Evolutionary conservation across 1,140 invertebrate species (phyloP), one percentile per base, ranked within the genome.

Genomic region (Cyclina sinensis): DNA sequence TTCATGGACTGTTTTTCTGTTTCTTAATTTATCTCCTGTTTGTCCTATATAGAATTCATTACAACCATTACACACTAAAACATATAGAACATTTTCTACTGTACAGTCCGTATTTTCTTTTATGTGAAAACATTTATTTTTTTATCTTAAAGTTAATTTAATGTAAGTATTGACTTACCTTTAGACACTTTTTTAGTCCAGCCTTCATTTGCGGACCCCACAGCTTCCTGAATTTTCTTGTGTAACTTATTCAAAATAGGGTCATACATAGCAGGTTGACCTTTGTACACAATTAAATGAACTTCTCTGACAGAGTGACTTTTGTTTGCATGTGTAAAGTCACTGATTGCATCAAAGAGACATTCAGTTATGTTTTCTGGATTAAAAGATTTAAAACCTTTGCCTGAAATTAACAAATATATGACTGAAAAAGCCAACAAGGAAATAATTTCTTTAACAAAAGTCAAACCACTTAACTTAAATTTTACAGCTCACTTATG

Each of bases 331-430:
- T 51, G 1, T 14, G 48, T 30, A 54, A 73, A 84, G 1, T 73
- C 51, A n/a, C 35, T 24, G 0, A 84, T 27, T 9, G 82, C 82
- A 70, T 84, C 82, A 84, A 84, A 84, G 27, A 84, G 14, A 54
- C 62, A 84, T 46, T 32, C 62, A 27, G 82, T 43, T n/a, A 70
- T 84, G 24, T 21, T 32, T 11, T 84, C 82, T 84, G 82, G 82
- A 27, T 27, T 46, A 27, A 84, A 73, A n/a, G 9, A 24, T n/a
- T 0, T 46, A 73, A 35, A 84, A 5, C 65, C 82, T 73, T 46
- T 27, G 11, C 82, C 82, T 84, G 14, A 73, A 84, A 51, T 46
- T 18, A 2, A 79, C 0, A 12, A 48, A 48, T 11, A 48, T 11
- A 48, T n/a, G n/a, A n/a, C n/a, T n/a, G n/a, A n/a, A n/a, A n/a